Evolutionary conservation across 1,140 invertebrate genomes (phyloP).

Genomic region (Diachasma alloeum): DNA sequence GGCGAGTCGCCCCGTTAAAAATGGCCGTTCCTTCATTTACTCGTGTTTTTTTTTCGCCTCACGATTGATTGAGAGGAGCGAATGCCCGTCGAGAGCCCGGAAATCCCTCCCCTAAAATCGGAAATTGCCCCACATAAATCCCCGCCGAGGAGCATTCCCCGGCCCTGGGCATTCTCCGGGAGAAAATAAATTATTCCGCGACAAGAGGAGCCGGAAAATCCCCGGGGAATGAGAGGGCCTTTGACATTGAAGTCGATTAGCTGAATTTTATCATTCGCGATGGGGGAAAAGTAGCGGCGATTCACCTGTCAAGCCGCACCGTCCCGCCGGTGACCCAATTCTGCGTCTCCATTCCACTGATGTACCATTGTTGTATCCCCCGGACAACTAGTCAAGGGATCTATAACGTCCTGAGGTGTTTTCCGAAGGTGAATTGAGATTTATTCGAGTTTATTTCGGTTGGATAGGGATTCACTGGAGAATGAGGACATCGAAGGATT

Average conservation of each 20-base stretch:
- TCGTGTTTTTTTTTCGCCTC: background rate
- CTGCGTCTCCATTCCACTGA: conserved; percentile 13
- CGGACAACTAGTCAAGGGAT: background rate
- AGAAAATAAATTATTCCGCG: no score
- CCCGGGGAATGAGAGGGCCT: no score
- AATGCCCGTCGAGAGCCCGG: background rate
- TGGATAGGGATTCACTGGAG: no score
- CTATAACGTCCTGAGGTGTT: no score
- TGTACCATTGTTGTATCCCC: background rate
- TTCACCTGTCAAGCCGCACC: conserved; percentile 50
- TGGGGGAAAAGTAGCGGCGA: background rate
- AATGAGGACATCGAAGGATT: no score
- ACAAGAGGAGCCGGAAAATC: no score
- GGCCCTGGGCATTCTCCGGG: background rate
- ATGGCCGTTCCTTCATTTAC: conserved; percentile 2
- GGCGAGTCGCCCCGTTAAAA: background rate
- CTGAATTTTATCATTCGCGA: background rate
- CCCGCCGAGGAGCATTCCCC: background rate
- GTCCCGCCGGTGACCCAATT: conserved; percentile 52
- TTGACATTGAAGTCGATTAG: background rate
- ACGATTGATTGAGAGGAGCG: background rate
- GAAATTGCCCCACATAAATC: background rate
- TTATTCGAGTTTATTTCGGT: no score
- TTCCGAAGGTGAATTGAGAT: no score
- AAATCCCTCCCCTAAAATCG: background rate